A percentile compares a stretch with the other conserved stretches of the same genome.
phyloP scores from a whole-genome alignment of 1,140 invertebrate species.

The Meloidogyne floridensis region DNA sequence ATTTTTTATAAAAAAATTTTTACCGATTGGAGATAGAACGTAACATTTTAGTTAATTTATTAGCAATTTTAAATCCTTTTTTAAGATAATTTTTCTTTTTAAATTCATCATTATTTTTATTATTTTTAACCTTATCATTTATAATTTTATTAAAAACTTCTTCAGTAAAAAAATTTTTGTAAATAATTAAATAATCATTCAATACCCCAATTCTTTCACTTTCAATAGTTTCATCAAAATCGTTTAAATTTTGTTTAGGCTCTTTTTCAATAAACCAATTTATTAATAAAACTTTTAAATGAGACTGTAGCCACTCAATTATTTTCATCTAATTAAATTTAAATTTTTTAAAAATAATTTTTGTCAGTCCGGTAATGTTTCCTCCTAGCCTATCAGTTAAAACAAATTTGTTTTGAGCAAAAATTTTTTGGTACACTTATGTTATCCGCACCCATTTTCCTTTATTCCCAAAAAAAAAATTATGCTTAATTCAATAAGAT shows the following conservation, averaged over 20 bases:
- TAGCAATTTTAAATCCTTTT: not conserved
- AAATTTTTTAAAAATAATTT: too few relatives aligned
- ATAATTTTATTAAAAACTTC: slow-evolving; percentile 8
- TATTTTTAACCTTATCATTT: not conserved
- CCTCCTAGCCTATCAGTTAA: too few relatives aligned
- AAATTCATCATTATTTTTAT: not conserved
- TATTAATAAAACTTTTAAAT: slow-evolving; percentile 6
- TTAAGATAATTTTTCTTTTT: not conserved
- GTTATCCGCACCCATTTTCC: too few relatives aligned
- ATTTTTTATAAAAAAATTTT: too few relatives aligned
- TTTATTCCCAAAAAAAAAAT: too few relatives aligned
- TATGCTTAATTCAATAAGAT: too few relatives aligned
- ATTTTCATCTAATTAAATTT: not conserved
- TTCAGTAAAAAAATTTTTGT: slow-evolving; percentile 1
- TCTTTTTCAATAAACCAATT: not conserved
- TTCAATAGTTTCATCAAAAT: slow-evolving; percentile 4
- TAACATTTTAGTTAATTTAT: not conserved
- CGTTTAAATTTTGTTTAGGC: not conserved
- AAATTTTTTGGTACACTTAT: too few relatives aligned
- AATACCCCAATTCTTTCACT: not conserved
- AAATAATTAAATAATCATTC: slow-evolving; percentile 1
- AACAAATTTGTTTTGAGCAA: too few relatives aligned
- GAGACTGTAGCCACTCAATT: not conserved
- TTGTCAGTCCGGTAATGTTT: too few relatives aligned
- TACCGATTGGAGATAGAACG: not conserved